Conservation (phyloP, 2,113 vertebrate species). For the Pseudopipra pipra region DNA sequence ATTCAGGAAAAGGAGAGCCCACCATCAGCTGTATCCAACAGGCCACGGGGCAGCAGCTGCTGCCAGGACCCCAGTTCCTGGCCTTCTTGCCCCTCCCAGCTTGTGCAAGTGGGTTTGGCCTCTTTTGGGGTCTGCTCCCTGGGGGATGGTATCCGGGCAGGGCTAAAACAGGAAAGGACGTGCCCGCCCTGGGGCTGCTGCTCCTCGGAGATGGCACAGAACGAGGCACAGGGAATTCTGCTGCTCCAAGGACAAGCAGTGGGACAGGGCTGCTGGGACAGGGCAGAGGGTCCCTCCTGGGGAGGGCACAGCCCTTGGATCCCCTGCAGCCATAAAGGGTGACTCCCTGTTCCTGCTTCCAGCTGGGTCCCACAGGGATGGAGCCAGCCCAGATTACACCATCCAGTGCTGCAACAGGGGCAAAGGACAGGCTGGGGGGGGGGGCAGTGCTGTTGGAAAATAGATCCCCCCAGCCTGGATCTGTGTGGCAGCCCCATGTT, state of each 20-base stretch:
- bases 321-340: accelerated
- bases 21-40: background rate
- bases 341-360: background rate
- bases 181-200: background rate
- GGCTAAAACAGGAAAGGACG: background rate
- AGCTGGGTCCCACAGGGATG: accelerated
- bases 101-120: accelerated
- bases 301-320: background rate
- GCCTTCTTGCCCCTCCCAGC: background rate
- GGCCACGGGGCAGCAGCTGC: background rate
- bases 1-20: background rate
- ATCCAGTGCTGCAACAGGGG: accelerated
- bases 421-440: background rate
- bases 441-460: background rate
- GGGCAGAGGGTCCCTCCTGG: background rate
- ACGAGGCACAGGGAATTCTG: background rate
- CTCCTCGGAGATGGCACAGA: accelerated
- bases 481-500: background rate
- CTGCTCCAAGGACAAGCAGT: background rate
- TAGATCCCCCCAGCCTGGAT: background rate
- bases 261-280: background rate
- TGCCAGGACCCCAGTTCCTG: background rate
- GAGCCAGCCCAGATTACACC: background rate
- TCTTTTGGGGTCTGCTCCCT: background rate
- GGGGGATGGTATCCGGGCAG: background rate